Conservation (phyloP, 2,797 vertebrate species). For the Molossus molossus region DNA sequence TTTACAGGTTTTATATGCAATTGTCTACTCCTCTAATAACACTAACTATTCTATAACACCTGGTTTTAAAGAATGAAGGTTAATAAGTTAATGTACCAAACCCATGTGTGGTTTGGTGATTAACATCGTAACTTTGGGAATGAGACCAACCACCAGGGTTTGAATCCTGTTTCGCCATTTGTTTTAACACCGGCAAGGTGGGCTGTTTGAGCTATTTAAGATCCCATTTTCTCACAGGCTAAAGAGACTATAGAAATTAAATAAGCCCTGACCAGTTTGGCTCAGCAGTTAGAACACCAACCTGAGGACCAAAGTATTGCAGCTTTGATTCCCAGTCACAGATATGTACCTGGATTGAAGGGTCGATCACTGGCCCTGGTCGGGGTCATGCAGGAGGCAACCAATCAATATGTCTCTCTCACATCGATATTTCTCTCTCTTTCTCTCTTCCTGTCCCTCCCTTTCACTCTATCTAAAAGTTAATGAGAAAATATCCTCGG, state of each 20-base stretch:
- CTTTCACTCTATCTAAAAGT: too few relatives aligned
- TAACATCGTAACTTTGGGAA: conserved; percentile 15
- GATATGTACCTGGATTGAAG: too few relatives aligned
- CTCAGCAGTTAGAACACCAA: too few relatives aligned
- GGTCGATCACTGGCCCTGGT: too few relatives aligned
- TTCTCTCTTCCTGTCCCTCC: too few relatives aligned
- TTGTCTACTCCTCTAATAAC: background rate
- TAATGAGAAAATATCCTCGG: too few relatives aligned
- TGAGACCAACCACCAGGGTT: background rate
- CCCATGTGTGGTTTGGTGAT: background rate
- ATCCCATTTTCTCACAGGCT: background rate
- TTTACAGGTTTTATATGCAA: conserved; percentile 29
- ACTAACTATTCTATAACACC: background rate
- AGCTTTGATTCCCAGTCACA: too few relatives aligned
- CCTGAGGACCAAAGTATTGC: too few relatives aligned
- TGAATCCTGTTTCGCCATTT: background rate
- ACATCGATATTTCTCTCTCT: too few relatives aligned
- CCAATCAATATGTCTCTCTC: too few relatives aligned
- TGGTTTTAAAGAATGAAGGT: background rate
- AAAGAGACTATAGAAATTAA: background rate
- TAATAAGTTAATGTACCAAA: background rate
- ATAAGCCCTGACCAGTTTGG: background rate
- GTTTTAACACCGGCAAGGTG: background rate
- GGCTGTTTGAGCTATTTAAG: background rate
- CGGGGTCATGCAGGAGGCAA: too few relatives aligned